Conservation (phyloP, 2,888 invertebrate genomes). For the Chaetogeoica ovagalla region DNA sequence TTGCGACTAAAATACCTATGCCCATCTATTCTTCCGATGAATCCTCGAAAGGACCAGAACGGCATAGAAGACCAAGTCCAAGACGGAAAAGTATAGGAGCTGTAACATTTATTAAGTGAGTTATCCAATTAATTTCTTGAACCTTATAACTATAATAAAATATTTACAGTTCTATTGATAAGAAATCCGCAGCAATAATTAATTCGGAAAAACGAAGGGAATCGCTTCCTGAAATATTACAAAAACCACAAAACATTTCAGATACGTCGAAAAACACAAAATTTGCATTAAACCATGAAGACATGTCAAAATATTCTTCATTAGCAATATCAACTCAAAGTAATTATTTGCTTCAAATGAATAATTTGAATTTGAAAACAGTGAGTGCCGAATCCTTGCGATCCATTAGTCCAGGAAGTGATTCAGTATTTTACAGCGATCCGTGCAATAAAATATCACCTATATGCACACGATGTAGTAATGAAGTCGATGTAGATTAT, state of each 20-base stretch:
- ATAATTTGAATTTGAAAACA: conserved; percentile 67
- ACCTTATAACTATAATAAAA: not conserved
- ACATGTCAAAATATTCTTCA: conserved; percentile 7
- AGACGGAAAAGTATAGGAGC: conserved; percentile 46
- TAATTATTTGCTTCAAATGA: conserved; percentile 11
- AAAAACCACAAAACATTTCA: conserved; percentile 12
- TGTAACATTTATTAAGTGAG: conserved; percentile 30
- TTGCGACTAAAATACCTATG: conserved; percentile 11
- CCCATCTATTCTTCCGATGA: conserved; percentile 39
- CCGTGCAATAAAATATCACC: conserved; percentile 48
- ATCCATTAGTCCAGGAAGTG: conserved; percentile 88
- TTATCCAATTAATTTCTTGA: not conserved
- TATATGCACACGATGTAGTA: conserved; percentile 31
- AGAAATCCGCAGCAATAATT: conserved; percentile 9
- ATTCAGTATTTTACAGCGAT: conserved; percentile 77
- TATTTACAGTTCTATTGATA: conserved; percentile 31
- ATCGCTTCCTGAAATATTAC: conserved; percentile 37
- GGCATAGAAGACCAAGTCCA: conserved; percentile 28
- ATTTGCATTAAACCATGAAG: conserved; percentile 2
- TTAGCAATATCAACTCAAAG: not conserved
- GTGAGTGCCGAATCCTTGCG: conserved; percentile 83
- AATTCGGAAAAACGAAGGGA: conserved; percentile 43
- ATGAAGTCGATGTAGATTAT: conserved; percentile 19
- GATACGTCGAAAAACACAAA: conserved; percentile 3
- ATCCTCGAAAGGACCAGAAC: conserved; percentile 23